Base-by-base conservation (phyloP, 2,797 vertebrate species). In the Lophotriccus pileatus region DNA sequence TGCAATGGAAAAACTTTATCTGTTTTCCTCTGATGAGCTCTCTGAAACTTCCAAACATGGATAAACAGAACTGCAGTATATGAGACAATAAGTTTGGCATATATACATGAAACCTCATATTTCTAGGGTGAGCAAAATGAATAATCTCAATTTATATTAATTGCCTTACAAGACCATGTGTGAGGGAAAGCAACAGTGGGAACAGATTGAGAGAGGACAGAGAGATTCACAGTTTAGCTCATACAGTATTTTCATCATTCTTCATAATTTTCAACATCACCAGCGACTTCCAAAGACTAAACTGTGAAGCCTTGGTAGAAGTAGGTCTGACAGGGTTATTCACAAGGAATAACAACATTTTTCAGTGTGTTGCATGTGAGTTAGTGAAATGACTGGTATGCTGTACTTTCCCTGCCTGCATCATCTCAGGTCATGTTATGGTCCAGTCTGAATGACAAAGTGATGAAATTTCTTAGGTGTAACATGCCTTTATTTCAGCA, bases 21-120 rank as follows among this genome's bases (percentile, higher is more conserved):
- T 78, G 0, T 74, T 87, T 85, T 76, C 69, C 39, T 83, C 68
- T 70, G 78, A 70, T 43, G 77, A 94, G 50, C 41, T 86, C 82
- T 77, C 75, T 95, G 63, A 93, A 80, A 94, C 78, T 96, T 94
- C 92, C 93, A 92, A 94, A 82, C 81, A 95, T 91, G 87, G 96
- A 75, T 91, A 96, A 96, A 93, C 59, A 89, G 41, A 86, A 41
- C 63, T 94, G 43, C 77, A 88, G 46, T 52, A 56, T 75, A 84
- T 91, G 86, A 84, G 89, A 90, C 81, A 90, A 93, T 96, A 92
- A 82, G 53, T 95, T 78, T 97, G 92, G 84, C 96, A 94, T 73
- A 94, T 74, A 52, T 36, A 20, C 88, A 66, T 70, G 84, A 94
- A 92, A 94, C 87, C 63, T 95, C 93, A 85, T 95, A 82, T 78